A percentile compares a stretch with the other conserved stretches of the same genome.
phyloP scores from a whole-genome alignment of 2,888 invertebrate species.

The Erebia ligea region DNA sequence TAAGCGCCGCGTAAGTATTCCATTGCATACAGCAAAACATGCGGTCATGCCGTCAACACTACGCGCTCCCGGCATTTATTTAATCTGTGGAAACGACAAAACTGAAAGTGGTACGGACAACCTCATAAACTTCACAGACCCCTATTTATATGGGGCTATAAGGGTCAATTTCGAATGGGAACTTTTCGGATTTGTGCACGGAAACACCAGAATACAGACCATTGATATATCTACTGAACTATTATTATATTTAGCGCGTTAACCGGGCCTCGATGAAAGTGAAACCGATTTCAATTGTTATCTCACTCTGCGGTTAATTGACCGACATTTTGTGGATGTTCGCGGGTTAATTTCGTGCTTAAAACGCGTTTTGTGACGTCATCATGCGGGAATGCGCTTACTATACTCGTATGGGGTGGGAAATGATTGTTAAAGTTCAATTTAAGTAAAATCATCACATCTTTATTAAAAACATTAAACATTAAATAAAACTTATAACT shows the following conservation, averaged over 20 bases:
- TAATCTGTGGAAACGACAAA: slow-evolving; percentile 54
- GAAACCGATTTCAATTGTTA: slow-evolving; percentile 80
- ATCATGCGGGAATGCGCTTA: slow-evolving; percentile 6
- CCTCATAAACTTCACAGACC: slow-evolving; percentile 41
- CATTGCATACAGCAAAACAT: slow-evolving; percentile 37
- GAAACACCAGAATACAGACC: slow-evolving; percentile 58
- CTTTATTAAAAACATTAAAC: neutral
- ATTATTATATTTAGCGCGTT: slow-evolving; percentile 80
- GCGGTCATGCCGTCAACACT: slow-evolving; percentile 43
- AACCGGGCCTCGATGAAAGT: slow-evolving; percentile 68
- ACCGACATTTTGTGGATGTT: slow-evolving; percentile 78
- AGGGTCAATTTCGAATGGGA: slow-evolving; percentile 30
- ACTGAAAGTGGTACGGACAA: slow-evolving; percentile 72
- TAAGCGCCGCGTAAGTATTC: slow-evolving; percentile 43
- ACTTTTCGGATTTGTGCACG: slow-evolving; percentile 33
- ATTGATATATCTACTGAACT: slow-evolving; percentile 74
- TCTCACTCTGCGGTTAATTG: slow-evolving; percentile 64
- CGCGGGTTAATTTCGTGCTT: slow-evolving; percentile 63
- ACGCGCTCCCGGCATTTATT: slow-evolving; percentile 45
- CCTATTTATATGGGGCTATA: slow-evolving; percentile 27
- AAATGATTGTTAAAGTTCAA: neutral
- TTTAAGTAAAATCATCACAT: neutral
- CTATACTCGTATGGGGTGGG: neutral
- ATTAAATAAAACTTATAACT: neutral
- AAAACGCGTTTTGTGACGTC: slow-evolving; percentile 38